Conservation (phyloP, 2,797 vertebrate genomes). For the Ciconia nigra region DNA sequence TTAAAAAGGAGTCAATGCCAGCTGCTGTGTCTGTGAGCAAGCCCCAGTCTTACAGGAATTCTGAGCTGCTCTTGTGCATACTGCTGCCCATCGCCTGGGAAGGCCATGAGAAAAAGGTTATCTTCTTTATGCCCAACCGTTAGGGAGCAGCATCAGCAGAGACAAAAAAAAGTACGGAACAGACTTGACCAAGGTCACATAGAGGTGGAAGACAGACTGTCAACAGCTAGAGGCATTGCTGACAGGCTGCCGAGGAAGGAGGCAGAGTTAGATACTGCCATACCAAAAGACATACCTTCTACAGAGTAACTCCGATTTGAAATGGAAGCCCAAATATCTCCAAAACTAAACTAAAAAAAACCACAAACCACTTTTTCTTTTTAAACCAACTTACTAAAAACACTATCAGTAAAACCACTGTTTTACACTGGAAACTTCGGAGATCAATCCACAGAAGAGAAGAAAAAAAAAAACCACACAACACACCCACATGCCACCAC, state of each 20-base stretch:
- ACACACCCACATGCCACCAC: no score
- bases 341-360: neutral
- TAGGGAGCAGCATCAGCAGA: neutral
- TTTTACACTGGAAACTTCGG: neutral
- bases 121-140: rapidly evolving
- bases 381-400: neutral
- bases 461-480: no score
- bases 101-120: no score
- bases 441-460: neutral
- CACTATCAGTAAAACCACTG: neutral
- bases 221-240: neutral
- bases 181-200: neutral
- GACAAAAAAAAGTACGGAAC: neutral
- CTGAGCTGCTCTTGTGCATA: neutral
- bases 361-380: neutral
- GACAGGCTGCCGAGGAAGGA: neutral
- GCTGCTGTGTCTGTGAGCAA: neutral
- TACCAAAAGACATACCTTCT: neutral
- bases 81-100: neutral
- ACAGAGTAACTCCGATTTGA: neutral
- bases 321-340: neutral
- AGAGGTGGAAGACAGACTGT: neutral
- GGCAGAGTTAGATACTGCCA: neutral
- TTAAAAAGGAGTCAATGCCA: neutral
- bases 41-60: neutral